A percentile compares a stretch with the other conserved stretches of the same genome.
Evolutionary conservation across 2,113 vertebrate genomes (phyloP).

Genomic region (Antechinus stuartii): DNA sequence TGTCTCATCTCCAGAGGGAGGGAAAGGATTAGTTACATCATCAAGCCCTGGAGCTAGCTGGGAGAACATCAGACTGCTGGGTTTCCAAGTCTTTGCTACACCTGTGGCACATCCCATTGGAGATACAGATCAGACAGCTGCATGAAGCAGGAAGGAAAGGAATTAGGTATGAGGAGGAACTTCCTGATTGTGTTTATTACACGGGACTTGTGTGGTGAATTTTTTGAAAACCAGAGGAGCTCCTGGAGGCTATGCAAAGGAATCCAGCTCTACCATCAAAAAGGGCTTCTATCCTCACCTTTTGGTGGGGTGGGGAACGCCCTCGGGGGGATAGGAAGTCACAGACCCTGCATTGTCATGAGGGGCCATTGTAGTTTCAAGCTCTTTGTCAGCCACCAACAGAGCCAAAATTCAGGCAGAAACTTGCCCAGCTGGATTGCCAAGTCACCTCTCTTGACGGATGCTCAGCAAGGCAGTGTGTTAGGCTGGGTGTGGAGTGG

Average conservation of each 20-base stretch:
- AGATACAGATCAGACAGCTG: not conserved
- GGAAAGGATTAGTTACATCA: not conserved
- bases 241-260: not conserved
- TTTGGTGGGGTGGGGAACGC: not conserved
- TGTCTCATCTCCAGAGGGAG: not conserved
- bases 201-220: not conserved
- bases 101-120: not conserved
- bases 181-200: not conserved
- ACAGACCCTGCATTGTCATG: not conserved
- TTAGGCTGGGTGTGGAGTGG: not conserved
- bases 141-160: not conserved
- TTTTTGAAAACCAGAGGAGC: not conserved
- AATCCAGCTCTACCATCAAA: not conserved
- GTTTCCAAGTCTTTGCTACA: not conserved
- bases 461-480: not conserved
- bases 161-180: not conserved
- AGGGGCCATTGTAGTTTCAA: not conserved
- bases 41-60: not conserved
- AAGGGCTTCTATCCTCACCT: not conserved
- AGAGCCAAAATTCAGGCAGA: slow-evolving; percentile 36
- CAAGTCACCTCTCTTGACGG: not conserved
- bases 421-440: slow-evolving; percentile 35
- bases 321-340: not conserved
- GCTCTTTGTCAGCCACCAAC: not conserved
- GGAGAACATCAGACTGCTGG: not conserved